A percentile compares a stretch with the other conserved stretches of the same genome.
phyloP scores from a whole-genome alignment of 2,113 vertebrate genomes.

The Catharus minimus region DNA sequence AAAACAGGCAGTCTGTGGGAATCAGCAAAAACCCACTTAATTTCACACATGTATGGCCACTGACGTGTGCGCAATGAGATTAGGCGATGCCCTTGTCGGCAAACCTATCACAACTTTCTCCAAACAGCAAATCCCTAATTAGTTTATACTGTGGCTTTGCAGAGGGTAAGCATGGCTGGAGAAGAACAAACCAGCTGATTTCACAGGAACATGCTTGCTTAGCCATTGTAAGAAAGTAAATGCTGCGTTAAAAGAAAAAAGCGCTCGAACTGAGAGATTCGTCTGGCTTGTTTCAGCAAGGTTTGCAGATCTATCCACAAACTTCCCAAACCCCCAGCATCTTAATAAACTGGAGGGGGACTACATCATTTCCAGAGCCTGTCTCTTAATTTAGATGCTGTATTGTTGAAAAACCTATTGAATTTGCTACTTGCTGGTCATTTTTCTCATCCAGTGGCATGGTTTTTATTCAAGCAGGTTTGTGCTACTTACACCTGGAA shows the following conservation, averaged over 20 bases:
- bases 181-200: conserved; percentile 53
- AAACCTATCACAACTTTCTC: conserved; percentile 62
- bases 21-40: conserved; percentile 58
- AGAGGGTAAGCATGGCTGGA: conserved; percentile 29
- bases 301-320: neutral
- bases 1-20: conserved; percentile 55
- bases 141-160: conserved; percentile 50
- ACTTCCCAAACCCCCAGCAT: neutral
- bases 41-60: conserved; percentile 65
- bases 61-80: conserved; percentile 47
- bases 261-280: neutral
- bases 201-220: conserved; percentile 24
- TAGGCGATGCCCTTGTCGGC: conserved; percentile 44
- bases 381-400: neutral
- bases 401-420: neutral
- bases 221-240: conserved; percentile 5
- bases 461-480: neutral
- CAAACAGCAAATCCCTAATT: conserved; percentile 62
- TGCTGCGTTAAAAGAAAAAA: neutral
- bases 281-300: neutral
- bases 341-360: neutral
- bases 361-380: neutral
- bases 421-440: neutral
- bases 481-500: neutral
- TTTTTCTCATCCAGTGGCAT: neutral